phyloP scores from a whole-genome alignment of 2,113 vertebrate species.

The Coryphaenoides rupestris region DNA sequence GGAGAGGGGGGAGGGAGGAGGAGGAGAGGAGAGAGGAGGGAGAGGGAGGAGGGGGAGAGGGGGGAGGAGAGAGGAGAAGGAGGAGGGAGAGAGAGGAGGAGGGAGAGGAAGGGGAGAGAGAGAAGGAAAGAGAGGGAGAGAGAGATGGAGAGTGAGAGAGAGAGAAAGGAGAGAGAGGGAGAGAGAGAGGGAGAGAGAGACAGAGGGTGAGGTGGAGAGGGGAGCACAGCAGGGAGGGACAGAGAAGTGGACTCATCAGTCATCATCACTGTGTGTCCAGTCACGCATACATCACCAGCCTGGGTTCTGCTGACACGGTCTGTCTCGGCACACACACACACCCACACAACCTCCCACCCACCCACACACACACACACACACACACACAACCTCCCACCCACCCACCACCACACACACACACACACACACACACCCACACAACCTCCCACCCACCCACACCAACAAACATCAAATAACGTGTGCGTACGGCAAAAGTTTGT shows the following conservation, averaged over 20 bases:
- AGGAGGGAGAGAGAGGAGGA: background rate
- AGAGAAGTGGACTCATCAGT: constrained; percentile 60
- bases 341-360: constrained; percentile 7
- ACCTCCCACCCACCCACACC: constrained; percentile 1
- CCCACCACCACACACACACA: background rate
- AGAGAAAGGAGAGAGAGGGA: background rate
- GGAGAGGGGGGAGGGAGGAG: background rate
- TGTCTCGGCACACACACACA: constrained; percentile 22
- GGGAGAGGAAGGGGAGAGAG: background rate
- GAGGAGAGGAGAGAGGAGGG: background rate
- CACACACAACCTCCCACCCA: constrained; percentile 19
- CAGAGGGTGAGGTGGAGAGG: constrained; percentile 27
- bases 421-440: background rate
- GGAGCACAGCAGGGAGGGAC: constrained; percentile 36
- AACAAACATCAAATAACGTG: background rate
- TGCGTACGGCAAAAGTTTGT: constrained; percentile 27
- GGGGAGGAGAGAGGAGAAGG: background rate
- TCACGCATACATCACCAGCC: constrained; percentile 48
- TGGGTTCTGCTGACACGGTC: constrained; percentile 61
- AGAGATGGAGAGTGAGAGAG: background rate
- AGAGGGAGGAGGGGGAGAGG: background rate
- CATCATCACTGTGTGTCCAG: constrained; percentile 62
- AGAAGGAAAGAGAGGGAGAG: background rate
- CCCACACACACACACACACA: constrained; percentile 24
- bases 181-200: constrained; percentile 14